These are phyloP conservation scores for Ferrisia virgata DNA, from an alignment of 2,888 invertebrate species.

Conservation along the genomic window DNA sequence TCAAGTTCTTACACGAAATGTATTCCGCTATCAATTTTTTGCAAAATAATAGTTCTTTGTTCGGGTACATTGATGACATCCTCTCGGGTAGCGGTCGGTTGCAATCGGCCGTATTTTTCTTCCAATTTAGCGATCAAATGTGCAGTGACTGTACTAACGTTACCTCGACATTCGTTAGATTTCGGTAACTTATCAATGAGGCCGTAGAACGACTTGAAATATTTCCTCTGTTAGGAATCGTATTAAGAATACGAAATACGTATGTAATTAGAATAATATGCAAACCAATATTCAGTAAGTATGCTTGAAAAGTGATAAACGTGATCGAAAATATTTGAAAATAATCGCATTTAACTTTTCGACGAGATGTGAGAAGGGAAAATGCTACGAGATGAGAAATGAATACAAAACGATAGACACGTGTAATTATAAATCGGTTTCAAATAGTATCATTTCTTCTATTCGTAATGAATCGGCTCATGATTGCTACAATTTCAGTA, in stretches of 20 bases:
- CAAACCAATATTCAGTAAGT: background rate
- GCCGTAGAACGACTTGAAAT: slow-evolving; percentile 61
- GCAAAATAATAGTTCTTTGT: slow-evolving; percentile 56
- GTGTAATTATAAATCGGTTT: background rate
- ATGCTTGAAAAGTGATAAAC: background rate
- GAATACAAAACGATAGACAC: background rate
- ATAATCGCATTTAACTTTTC: background rate
- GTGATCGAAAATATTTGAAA: background rate
- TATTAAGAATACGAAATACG: background rate
- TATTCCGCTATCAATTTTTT: slow-evolving; percentile 64
- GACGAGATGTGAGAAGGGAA: no score
- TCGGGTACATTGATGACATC: slow-evolving; percentile 67
- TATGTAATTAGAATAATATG: background rate
- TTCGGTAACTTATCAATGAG: slow-evolving; percentile 63
- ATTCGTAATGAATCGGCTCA: background rate
- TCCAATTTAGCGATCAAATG: slow-evolving; percentile 68
- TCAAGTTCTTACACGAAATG: slow-evolving; percentile 61
- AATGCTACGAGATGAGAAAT: no score
- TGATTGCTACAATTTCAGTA: background rate
- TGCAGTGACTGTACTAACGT: slow-evolving; percentile 55
- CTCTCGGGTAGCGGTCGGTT: slow-evolving; percentile 65
- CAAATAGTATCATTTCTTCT: background rate
- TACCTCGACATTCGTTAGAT: slow-evolving; percentile 58
- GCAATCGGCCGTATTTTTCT: slow-evolving; percentile 68
- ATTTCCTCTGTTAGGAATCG: slow-evolving; percentile 52